Percentiles rank a stretch among this genome's conserved stretches.
Conservation (phyloP, 2,113 vertebrate species). For the Fulmarus glacialis region DNA sequence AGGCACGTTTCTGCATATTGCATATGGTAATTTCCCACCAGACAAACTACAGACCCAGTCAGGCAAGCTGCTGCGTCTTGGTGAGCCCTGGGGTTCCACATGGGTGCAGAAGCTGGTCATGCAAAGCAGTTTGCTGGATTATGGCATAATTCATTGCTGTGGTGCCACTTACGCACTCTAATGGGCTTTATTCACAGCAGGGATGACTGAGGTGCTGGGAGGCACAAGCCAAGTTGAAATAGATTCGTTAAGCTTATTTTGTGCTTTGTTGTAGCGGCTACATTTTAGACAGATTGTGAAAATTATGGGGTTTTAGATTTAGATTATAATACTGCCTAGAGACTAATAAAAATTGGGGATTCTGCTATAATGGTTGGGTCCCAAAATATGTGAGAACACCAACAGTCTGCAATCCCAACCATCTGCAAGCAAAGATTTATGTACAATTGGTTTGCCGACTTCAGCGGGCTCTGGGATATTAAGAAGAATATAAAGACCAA, state of each 20-base stretch:
- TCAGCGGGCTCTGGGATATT: neutral
- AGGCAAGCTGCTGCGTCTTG: neutral
- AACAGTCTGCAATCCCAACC: neutral
- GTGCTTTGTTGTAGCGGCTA: neutral
- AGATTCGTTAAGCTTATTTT: constrained; percentile 27
- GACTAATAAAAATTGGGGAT: neutral
- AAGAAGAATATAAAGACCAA: neutral
- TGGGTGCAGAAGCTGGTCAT: neutral
- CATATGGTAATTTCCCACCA: constrained; percentile 2
- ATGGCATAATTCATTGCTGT: neutral
- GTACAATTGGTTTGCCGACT: neutral
- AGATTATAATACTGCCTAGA: neutral
- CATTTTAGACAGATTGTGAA: neutral
- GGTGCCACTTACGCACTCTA: constrained; percentile 9
- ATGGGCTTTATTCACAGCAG: constrained; percentile 43
- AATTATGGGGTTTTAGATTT: neutral
- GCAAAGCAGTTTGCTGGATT: constrained; percentile 44
- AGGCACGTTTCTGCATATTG: neutral
- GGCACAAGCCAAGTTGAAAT: constrained; percentile 26
- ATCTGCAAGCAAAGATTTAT: neutral
- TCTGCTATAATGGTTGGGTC: neutral
- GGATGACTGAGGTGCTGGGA: constrained; percentile 3
- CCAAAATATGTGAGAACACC: neutral
- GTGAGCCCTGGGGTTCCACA: neutral
- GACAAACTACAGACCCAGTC: neutral